Evolutionary conservation across 2,797 vertebrate genomes (phyloP), one percentile per base, ranked within the genome.

Genomic region (Mormyrus hasselquistii): DNA sequence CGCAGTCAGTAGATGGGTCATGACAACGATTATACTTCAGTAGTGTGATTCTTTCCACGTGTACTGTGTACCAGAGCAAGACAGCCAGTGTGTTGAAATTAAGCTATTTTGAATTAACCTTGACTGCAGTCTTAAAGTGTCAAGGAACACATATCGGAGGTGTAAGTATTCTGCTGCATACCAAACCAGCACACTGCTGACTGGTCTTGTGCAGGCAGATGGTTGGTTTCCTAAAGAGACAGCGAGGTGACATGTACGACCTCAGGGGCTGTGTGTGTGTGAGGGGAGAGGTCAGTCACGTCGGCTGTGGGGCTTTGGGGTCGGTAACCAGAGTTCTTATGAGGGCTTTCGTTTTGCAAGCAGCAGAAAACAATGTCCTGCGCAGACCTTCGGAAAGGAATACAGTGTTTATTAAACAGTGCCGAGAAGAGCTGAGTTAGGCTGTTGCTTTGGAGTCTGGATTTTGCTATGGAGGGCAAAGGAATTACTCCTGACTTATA

Each of bases 341-440:
- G 41, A 2, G 44, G 38, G 6, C 41, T 41, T 34, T 41, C 14
- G 22, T 59, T 44, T 82, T 12, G 62, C 62, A 34, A 29, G 62
- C 12, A 69, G 22, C 62, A 34, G 9, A 69, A 29, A 76, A 76
- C 29, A 76, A 1, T 50, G 82, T n/a, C 1, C 22, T 25, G 82
- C 5, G 9, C 5, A 57, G 16, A 87, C 16, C 14, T 8, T 57
- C 12, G 2, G 41, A 22, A 62, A 62, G 55, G 44, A 41, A 62
- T 6, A 10, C 86, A 44, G 38, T 87, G 86, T 87, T 87, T 87
- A 87, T 59, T 87, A 62, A 89, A 65, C 59, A 55, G 47, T 5
- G 14, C 82, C 2, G 44, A 22, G 12, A 8, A 19, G n/a, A 14
- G 53, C 44, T 9, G 53, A 34, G 29, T 41, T 12, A 50, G 19